phyloP scores from a whole-genome alignment of 2,888 invertebrate genomes.

The Icerya purchasi region DNA sequence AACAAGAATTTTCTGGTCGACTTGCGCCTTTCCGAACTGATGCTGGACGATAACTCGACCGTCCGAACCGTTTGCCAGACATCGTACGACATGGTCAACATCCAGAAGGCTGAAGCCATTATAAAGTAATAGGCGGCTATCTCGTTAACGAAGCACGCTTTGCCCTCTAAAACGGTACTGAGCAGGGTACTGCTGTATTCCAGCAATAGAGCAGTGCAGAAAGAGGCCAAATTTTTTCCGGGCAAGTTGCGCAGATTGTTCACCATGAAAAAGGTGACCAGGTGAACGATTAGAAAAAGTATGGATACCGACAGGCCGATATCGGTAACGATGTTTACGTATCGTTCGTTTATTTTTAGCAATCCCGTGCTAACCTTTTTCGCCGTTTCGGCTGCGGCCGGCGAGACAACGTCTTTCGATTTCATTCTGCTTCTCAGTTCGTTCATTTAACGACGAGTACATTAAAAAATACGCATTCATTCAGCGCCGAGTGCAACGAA shows the following conservation, averaged over 20 bases:
- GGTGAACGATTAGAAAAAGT: slow-evolving; percentile 27
- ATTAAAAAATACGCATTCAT: no score
- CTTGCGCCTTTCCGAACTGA: slow-evolving; percentile 25
- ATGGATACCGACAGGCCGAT: slow-evolving; percentile 24
- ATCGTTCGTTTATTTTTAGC: neutral
- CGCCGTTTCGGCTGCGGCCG: neutral
- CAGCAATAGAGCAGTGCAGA: slow-evolving; percentile 28
- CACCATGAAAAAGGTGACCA: slow-evolving; percentile 26
- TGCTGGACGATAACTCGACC: slow-evolving; percentile 26
- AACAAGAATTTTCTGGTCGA: slow-evolving; percentile 23
- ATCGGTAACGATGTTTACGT: slow-evolving; percentile 1
- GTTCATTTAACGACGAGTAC: no score
- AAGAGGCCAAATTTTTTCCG: slow-evolving; percentile 30
- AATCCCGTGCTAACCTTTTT: slow-evolving; percentile 1
- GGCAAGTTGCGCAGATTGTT: slow-evolving; percentile 29
- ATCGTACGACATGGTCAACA: slow-evolving; percentile 31
- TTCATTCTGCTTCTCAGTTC: no score
- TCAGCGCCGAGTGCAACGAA: no score
- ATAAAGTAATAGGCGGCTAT: slow-evolving; percentile 29
- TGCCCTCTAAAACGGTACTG: slow-evolving; percentile 23
- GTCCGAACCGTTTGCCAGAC: slow-evolving; percentile 28
- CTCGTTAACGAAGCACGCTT: slow-evolving; percentile 25
- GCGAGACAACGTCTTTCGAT: neutral
- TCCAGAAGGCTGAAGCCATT: slow-evolving; percentile 33
- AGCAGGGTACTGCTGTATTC: slow-evolving; percentile 27